Evolutionary conservation across 1,140 invertebrate genomes (phyloP), one percentile per base, ranked within the genome.

Genomic region (Oryctes rhinoceros): DNA sequence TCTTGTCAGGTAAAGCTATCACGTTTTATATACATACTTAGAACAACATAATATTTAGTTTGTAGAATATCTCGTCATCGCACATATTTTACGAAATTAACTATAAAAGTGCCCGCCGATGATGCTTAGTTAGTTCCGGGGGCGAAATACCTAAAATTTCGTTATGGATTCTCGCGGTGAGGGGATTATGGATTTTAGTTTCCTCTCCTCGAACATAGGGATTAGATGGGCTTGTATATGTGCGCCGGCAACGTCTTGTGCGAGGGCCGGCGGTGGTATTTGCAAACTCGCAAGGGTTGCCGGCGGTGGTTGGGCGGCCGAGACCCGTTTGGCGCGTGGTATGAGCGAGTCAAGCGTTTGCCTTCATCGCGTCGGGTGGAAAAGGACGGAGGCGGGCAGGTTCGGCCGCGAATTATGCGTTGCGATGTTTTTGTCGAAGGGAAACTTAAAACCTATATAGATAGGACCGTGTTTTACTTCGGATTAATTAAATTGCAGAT

Each of bases 111-210:
- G 24, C 65, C 65, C 10, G 11, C 18, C 24, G 53, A 59, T 59
- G 53, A 18, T 18, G 65, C 65, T 71, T 71, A 71, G 65, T 71
- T 71, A 71, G 65, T 71, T 71, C 15, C 11, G 35, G 65, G 24
- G 65, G 15, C 15, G 53, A 59, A 71, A 71, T 71, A 71, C 65
- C 65, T 71, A 24, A 71, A 80, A 80, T 78, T 78, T 80, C 86
- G 87, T 86, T 87, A 86, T 86, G 85, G 80, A 82, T 82, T 80
- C 81, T 82, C 81, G 76, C 78, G 76, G 76, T 71, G 65, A 71
- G 81, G 79, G 81, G 84, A 84, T 84, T 84, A 84, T 81, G 83
- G 82, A 82, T 83, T 83, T 82, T 83, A 81, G 81, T 83, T 44
- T 83, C 83, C 82, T 81, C 80, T 81, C 39, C 39, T 59, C 65